Conservation (phyloP, 2,113 vertebrate genomes). For the Atlantisia rogersi region DNA sequence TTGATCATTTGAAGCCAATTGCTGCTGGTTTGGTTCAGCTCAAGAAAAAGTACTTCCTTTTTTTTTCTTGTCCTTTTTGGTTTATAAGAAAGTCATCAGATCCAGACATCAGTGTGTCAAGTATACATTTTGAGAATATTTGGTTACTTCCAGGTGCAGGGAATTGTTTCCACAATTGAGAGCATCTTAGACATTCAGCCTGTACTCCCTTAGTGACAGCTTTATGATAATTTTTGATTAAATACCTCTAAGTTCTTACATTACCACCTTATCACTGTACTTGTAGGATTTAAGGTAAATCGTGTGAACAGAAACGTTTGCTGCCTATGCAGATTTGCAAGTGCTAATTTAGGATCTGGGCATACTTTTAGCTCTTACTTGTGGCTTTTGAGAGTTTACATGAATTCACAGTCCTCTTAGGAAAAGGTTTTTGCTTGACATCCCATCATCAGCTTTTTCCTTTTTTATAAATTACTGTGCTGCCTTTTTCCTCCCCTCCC, state of each 20-base stretch:
- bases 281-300: not conserved
- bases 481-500: not conserved
- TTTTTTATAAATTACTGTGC: not conserved
- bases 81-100: rapidly evolving
- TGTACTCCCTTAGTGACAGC: not conserved
- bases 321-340: not conserved
- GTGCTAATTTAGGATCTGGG: not conserved
- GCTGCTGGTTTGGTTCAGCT: not conserved
- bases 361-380: not conserved
- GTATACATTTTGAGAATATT: not conserved
- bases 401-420: not conserved
- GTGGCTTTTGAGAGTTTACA: not conserved
- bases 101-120: not conserved
- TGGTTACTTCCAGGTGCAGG: not conserved
- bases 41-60: not conserved
- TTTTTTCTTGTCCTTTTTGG: not conserved
- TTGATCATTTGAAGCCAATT: not conserved
- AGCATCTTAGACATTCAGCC: not conserved
- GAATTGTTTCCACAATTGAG: not conserved
- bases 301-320: not conserved
- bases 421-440: not conserved
- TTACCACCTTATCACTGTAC: not conserved
- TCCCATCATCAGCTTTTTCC: not conserved
- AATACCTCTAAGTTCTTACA: not conserved
- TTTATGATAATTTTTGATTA: not conserved